These are phyloP conservation scores for Thaumatotibia leucotreta DNA, from an alignment of 1,140 invertebrate species.

Conservation along the genomic window DNA sequence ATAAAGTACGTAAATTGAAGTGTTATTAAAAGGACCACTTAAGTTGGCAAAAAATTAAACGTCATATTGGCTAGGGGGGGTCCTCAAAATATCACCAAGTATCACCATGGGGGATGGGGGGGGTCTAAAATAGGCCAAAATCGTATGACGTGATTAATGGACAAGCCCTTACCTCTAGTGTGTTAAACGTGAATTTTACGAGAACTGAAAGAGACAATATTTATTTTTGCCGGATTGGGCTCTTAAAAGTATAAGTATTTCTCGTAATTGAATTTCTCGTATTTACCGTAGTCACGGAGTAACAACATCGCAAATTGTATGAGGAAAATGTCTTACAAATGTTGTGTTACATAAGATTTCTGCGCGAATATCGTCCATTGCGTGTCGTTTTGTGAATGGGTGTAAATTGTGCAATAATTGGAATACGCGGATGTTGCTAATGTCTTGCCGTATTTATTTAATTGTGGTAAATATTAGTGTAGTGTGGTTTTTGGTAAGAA, in stretches of 20 bases:
- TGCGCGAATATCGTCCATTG: neutral
- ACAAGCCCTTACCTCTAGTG: too few relatives aligned
- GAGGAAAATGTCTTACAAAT: neutral
- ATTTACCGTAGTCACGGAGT: constrained; percentile 8
- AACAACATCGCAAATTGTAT: constrained; percentile 7
- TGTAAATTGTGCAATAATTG: neutral
- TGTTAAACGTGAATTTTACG: too few relatives aligned
- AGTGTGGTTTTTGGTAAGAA: neutral
- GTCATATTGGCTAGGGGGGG: too few relatives aligned
- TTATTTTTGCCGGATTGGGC: neutral
- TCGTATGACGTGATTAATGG: too few relatives aligned
- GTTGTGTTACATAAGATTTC: neutral
- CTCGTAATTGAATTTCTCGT: neutral
- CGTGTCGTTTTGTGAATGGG: neutral
- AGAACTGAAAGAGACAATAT: neutral
- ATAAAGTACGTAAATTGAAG: too few relatives aligned
- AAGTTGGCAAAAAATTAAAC: too few relatives aligned
- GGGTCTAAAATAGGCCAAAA: too few relatives aligned
- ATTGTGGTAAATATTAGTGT: neutral
- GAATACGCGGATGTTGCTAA: neutral
- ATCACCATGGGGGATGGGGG: too few relatives aligned
- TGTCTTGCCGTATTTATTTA: neutral
- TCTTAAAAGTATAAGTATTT: neutral
- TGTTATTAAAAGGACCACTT: too few relatives aligned
- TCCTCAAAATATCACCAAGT: too few relatives aligned